A percentile compares a stretch with the other conserved stretches of the same genome.
phyloP scores from a whole-genome alignment of 2,113 vertebrate genomes.

The Agapornis roseicollis region DNA sequence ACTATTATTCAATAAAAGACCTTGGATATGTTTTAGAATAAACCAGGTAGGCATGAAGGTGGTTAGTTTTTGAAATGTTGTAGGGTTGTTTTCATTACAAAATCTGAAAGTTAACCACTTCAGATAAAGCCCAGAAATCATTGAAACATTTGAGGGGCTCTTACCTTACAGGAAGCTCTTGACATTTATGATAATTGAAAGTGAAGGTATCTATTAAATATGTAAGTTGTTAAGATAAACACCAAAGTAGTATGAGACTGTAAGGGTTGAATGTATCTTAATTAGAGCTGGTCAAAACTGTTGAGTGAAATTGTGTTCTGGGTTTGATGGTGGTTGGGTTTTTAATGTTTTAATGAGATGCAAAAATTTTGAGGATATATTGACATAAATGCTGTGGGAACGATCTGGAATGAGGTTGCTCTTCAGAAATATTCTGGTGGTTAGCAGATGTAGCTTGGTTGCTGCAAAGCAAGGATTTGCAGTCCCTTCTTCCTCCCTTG shows the following conservation, averaged over 20 bases:
- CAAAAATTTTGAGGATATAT: background rate
- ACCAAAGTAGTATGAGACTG: background rate
- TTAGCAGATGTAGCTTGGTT: background rate
- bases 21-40: constrained; percentile 10
- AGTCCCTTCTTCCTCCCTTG: background rate
- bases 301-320: background rate
- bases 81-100: background rate
- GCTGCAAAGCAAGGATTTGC: background rate
- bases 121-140: constrained; percentile 49
- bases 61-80: constrained; percentile 1
- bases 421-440: background rate
- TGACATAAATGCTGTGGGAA: background rate
- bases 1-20: constrained; percentile 19
- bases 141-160: constrained; percentile 54
- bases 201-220: constrained; percentile 52
- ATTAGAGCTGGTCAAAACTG: background rate
- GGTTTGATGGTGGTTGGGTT: background rate
- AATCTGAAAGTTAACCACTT: constrained; percentile 54
- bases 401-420: background rate
- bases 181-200: constrained; percentile 69
- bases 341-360: background rate
- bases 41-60: background rate
- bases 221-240: constrained; percentile 30
- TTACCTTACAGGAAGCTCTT: constrained; percentile 54
- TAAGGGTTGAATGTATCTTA: background rate